Evolutionary conservation across 2,888 invertebrate genomes (phyloP).

Genomic region (Thymelicus sylvestris): DNA sequence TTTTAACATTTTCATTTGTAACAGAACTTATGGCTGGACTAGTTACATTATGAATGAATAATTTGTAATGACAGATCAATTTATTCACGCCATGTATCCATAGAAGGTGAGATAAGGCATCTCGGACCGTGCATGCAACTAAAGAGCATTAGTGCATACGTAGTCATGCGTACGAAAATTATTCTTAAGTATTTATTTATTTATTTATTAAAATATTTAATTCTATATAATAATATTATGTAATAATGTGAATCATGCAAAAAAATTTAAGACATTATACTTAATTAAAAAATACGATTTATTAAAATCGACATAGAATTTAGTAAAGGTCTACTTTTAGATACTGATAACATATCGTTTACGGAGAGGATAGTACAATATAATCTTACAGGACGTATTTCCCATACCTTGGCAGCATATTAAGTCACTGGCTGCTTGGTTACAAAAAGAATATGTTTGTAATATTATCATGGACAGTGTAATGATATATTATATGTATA

Average conservation of each 20-base stretch:
- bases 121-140: neutral
- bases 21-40: no score
- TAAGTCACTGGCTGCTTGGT: conserved; percentile 82
- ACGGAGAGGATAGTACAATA: conserved; percentile 17
- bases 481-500: conserved; percentile 31
- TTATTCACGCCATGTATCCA: neutral
- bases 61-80: neutral
- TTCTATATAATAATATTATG: no score
- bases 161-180: neutral
- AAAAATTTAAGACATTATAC: neutral
- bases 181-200: no score
- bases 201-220: no score
- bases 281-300: no score
- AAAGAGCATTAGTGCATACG: conserved; percentile 18
- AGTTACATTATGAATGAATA: no score
- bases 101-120: neutral
- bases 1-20: no score
- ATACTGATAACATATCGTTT: neutral
- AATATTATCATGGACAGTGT: conserved; percentile 38
- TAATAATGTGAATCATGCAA: conserved; percentile 24
- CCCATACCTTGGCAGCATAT: conserved; percentile 85
- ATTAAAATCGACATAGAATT: neutral
- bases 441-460: conserved; percentile 70
- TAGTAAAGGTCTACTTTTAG: neutral
- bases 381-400: conserved; percentile 15